Percentiles rank a stretch among this genome's conserved stretches.
Conservation (phyloP, 2,797 vertebrate genomes). For the Pseudochaenichthys georgianus region DNA sequence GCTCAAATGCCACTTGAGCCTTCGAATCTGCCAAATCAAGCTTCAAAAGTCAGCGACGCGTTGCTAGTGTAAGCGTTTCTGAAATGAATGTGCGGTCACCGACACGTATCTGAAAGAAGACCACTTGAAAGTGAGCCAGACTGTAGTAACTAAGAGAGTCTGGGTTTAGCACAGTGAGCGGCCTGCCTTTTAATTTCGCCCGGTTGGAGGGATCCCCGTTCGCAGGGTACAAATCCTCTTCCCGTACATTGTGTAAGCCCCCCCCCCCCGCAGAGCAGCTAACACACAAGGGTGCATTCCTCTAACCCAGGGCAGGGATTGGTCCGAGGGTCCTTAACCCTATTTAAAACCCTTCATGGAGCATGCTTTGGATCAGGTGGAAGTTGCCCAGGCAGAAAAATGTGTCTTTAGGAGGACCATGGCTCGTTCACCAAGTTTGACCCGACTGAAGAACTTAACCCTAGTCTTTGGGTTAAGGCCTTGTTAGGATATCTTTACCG, state of each 20-base stretch:
- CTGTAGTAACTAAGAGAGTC: conserved; percentile 52
- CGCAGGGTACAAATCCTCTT: conserved; percentile 66
- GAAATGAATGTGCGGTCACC: conserved; percentile 52
- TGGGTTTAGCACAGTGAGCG: conserved; percentile 45
- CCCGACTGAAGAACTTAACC: neutral
- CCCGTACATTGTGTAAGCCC: conserved; percentile 57
- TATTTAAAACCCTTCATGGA: conserved; percentile 44
- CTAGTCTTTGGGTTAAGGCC: neutral
- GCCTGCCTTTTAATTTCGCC: conserved; percentile 73
- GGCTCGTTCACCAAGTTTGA: neutral
- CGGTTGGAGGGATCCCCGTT: conserved; percentile 51
- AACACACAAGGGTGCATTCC: conserved; percentile 51
- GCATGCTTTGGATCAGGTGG: conserved; percentile 44
- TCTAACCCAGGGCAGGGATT: conserved; percentile 38
- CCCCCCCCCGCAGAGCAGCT: conserved; percentile 37
- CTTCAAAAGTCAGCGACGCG: conserved; percentile 49
- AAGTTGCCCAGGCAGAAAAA: conserved; percentile 37
- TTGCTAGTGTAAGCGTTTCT: conserved; percentile 56
- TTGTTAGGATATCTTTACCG: neutral
- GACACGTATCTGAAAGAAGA: conserved; percentile 60
- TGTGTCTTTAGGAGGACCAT: conserved; percentile 35
- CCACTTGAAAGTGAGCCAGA: conserved; percentile 58
- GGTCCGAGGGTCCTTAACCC: conserved; percentile 36
- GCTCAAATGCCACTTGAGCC: conserved; percentile 59
- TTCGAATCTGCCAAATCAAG: conserved; percentile 42